These are phyloP conservation scores for Nymphalis urticae DNA, from an alignment of 2,888 invertebrate genomes.

Conservation along the genomic window DNA sequence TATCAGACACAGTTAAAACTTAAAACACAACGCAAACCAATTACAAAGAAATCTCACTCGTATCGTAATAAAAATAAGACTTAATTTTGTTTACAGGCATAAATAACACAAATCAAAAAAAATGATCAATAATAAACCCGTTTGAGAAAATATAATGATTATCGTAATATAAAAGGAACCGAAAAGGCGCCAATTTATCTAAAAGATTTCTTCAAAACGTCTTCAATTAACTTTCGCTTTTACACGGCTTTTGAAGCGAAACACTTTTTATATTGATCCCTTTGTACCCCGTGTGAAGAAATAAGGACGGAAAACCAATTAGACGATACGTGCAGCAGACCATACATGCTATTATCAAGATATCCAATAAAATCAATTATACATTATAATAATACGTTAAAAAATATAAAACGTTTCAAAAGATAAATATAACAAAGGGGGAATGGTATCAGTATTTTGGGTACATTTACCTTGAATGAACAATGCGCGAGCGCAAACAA, in stretches of 20 bases:
- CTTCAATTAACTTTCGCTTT: slow-evolving; percentile 29
- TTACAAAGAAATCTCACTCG: too few relatives aligned
- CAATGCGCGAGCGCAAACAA: too few relatives aligned
- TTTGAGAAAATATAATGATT: slow-evolving; percentile 9
- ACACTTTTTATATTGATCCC: slow-evolving; percentile 21
- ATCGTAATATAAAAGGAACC: background rate
- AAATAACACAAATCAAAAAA: background rate
- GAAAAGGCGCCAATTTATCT: slow-evolving; percentile 24
- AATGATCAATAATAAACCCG: background rate
- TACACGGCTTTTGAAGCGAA: slow-evolving; percentile 13
- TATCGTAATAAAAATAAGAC: too few relatives aligned
- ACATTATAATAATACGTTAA: background rate
- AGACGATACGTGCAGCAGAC: slow-evolving; percentile 16
- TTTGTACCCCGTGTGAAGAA: slow-evolving; percentile 12
- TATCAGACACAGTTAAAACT: too few relatives aligned
- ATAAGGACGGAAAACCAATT: slow-evolving; percentile 30
- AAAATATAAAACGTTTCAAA: too few relatives aligned
- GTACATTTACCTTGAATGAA: too few relatives aligned
- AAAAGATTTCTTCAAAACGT: slow-evolving; percentile 17
- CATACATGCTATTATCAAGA: slow-evolving; percentile 21
- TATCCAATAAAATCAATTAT: background rate
- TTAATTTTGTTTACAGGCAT: background rate
- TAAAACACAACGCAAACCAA: too few relatives aligned
- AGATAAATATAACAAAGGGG: too few relatives aligned
- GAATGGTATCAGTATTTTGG: too few relatives aligned